These are phyloP conservation scores for Phortica variegata DNA, from an alignment of 1,140 invertebrate species.

Conservation along the genomic window DNA sequence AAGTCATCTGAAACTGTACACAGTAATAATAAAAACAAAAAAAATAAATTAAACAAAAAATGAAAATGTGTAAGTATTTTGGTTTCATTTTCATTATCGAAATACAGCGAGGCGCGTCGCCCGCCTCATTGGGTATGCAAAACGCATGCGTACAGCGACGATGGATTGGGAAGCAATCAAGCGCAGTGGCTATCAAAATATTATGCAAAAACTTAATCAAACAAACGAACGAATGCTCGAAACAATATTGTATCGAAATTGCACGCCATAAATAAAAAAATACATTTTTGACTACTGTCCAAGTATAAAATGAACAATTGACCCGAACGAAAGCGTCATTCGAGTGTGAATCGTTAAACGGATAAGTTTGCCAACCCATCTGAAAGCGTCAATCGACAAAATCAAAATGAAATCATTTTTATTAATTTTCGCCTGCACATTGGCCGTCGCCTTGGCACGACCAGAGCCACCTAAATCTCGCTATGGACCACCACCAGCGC, in stretches of 20 bases:
- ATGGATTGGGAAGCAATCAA: constrained; percentile 33
- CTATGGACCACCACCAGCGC: constrained; percentile 44
- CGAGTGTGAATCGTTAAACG: constrained; percentile 20
- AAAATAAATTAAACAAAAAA: no score
- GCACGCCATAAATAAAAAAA: no score
- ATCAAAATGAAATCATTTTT: constrained; percentile 32
- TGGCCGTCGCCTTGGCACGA: constrained; percentile 40
- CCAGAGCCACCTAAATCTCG: constrained; percentile 47
- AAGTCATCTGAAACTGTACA: background rate
- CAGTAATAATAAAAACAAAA: no score
- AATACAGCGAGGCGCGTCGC: constrained; percentile 8
- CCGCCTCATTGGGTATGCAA: constrained; percentile 37
- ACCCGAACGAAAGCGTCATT: constrained; percentile 36
- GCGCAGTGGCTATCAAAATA: constrained; percentile 6
- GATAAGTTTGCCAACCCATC: constrained; percentile 9
- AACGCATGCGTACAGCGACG: constrained; percentile 7
- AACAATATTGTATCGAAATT: constrained; percentile 2
- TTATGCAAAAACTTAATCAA: constrained; percentile 37
- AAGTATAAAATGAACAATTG: constrained; percentile 37
- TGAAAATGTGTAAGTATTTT: constrained; percentile 11
- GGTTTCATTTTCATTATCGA: constrained; percentile 43
- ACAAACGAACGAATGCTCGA: constrained; percentile 21
- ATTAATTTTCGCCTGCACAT: constrained; percentile 20
- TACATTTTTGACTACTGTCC: background rate
- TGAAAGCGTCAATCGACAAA: background rate